phyloP scores from a whole-genome alignment of 2,888 invertebrate species.

The Sphaeridia pumilis region DNA sequence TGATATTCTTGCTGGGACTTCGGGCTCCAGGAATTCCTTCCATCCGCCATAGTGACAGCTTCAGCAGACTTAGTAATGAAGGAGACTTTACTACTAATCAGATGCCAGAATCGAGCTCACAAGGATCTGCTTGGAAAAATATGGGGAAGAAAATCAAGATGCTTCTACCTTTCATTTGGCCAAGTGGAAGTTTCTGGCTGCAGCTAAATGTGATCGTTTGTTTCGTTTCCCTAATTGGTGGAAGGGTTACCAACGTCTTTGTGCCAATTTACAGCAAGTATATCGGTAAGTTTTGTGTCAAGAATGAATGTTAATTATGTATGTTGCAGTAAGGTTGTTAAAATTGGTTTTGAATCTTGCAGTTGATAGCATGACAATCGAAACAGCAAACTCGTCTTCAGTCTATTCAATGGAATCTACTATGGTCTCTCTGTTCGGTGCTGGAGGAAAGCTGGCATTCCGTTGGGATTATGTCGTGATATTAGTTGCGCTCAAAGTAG shows the following conservation, averaged over 20 bases:
- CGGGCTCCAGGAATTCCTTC: conserved; percentile 60
- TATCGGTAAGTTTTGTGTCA: conserved; percentile 55
- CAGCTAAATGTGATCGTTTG: conserved; percentile 76
- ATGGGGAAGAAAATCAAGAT: conserved; percentile 64
- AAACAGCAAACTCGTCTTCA: conserved; percentile 15
- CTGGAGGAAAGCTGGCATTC: conserved; percentile 45
- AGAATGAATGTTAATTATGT: not conserved
- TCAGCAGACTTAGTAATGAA: conserved; percentile 25
- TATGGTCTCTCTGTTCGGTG: not conserved
- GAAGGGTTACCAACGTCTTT: conserved; percentile 76
- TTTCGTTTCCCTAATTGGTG: conserved; percentile 59
- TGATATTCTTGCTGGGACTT: conserved; percentile 72
- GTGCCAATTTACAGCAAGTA: conserved; percentile 86
- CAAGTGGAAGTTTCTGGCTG: conserved; percentile 60
- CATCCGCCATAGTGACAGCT: conserved; percentile 31
- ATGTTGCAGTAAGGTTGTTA: not conserved
- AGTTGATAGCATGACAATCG: conserved; percentile 68
- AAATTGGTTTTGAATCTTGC: conserved; percentile 34
- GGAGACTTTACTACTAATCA: conserved; percentile 10
- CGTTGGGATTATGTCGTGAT: conserved; percentile 82
- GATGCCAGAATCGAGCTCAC: not conserved
- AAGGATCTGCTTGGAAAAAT: conserved; percentile 63
- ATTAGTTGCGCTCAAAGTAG: conserved; percentile 77
- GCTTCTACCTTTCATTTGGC: conserved; percentile 88
- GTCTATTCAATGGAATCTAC: not conserved